These are phyloP conservation scores for Luidia sarsii DNA, from an alignment of 53 echinoderm and acorn worm species.

Conservation along the genomic window DNA sequence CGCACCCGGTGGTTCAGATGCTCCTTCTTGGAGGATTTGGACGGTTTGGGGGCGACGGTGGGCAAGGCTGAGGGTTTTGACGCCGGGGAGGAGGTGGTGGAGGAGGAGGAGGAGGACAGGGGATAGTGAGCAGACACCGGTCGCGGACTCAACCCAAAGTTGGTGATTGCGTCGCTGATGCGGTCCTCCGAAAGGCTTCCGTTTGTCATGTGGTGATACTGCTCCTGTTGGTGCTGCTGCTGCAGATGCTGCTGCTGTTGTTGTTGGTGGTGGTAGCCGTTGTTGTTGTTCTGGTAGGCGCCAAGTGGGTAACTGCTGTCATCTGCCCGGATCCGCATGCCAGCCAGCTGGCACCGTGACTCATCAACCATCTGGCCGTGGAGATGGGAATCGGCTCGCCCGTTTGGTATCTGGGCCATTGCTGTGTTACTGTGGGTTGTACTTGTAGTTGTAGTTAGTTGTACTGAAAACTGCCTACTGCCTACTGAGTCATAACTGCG, in stretches of 20 bases:
- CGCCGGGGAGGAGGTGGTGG: background rate
- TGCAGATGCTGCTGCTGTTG: no score
- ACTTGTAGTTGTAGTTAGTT: no score
- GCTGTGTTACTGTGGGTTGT: no score
- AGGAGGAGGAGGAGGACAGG: background rate
- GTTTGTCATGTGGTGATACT: slow-evolving; percentile 10
- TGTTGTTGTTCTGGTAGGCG: slow-evolving; percentile 12
- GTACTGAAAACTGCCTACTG: no score
- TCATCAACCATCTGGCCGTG: slow-evolving; percentile 12
- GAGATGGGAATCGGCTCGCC: slow-evolving; percentile 6
- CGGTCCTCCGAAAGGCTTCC: slow-evolving; percentile 17
- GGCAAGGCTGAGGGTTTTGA: background rate
- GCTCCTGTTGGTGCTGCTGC: no score
- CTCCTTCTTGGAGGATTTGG: slow-evolving; percentile 1
- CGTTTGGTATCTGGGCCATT: no score
- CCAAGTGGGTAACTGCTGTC: slow-evolving; percentile 5
- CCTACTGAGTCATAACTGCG: no score
- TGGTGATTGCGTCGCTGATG: slow-evolving; percentile 13
- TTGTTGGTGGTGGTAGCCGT: no score
- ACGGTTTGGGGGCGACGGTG: slow-evolving; percentile 31
- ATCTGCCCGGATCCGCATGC: background rate
- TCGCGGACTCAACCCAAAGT: slow-evolving; percentile 17
- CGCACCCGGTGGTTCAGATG: slow-evolving; percentile 14
- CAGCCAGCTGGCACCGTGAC: slow-evolving; percentile 38
- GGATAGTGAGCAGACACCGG: background rate